These are phyloP conservation scores for Drosophila ustulata DNA, from an alignment of 2,888 invertebrate species.

Conservation along the genomic window DNA sequence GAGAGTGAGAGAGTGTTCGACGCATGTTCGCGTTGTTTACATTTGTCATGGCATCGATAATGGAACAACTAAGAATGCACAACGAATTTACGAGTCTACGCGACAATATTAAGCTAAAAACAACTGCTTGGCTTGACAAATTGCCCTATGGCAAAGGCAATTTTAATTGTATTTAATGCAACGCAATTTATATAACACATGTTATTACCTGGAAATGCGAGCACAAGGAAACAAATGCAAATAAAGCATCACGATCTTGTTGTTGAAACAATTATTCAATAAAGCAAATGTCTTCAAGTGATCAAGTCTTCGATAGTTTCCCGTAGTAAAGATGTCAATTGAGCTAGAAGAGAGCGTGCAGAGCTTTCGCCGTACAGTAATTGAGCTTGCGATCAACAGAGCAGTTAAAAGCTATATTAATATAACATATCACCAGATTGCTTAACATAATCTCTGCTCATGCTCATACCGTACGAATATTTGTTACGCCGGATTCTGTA, in stretches of 20 bases:
- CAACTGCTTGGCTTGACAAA: neutral
- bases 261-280: constrained; percentile 26
- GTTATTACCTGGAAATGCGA: constrained; percentile 1
- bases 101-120: neutral
- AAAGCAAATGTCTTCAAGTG: constrained; percentile 1
- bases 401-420: constrained; percentile 8
- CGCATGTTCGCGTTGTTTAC: constrained; percentile 39
- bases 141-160: neutral
- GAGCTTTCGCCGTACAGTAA: constrained; percentile 5
- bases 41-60: constrained; percentile 47
- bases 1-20: constrained; percentile 21
- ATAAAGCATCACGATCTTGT: constrained; percentile 5
- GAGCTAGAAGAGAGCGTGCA: constrained; percentile 2
- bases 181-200: neutral
- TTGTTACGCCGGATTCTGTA: constrained; percentile 36
- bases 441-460: constrained; percentile 18
- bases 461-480: neutral
- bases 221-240: constrained; percentile 5
- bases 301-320: constrained; percentile 19
- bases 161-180: neutral
- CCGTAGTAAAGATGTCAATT: constrained; percentile 29
- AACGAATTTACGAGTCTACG: constrained; percentile 3
- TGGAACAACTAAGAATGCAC: constrained; percentile 29
- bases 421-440: constrained; percentile 17
- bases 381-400: constrained; percentile 31